Base-by-base conservation (phyloP, 2,888 invertebrate genomes). In the Oscheius sp. region DNA sequence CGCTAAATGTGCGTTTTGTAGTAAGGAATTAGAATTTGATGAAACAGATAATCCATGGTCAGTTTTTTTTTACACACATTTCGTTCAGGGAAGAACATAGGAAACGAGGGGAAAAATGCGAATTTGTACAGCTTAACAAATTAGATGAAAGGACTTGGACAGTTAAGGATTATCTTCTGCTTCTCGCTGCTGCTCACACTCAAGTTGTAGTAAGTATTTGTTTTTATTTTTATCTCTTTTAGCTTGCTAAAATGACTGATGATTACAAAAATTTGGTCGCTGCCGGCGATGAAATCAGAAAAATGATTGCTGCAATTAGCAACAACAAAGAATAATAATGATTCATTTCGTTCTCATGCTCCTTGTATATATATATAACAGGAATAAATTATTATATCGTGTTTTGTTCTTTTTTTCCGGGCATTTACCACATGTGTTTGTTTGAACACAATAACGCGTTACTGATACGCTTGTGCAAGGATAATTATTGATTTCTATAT, bases 11-110 rank as follows among this genome's bases (percentile, higher is more conserved):
- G 54, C 68, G 22, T 75, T 75, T 30, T 75, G 75, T 56, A n/a
- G 45, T 5, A 73, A 71, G 56, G 71, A 71, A n/a, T 57, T 75
- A 32, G 57, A 61, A 12, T 75, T 75, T 38, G 75, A 75, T 17
- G 44, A 64, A 20, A 67, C 67, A 36, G 75, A 75, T 30, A 71
- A 75, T 45, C 73, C 75, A 20, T 75, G 75, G 75, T 38, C 12
- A 9, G 62, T 61, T 6, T 30, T 22, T 28, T n/a, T 51, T 28
- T 8, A 24, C 14, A 24, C 24, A 22, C 17, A 44, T 44, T 14
- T 44, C 17, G 8, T 44, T 47, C 20, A 62, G 62, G 62, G 54
- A 50, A 14, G 75, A 75, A 45, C 75, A 75, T 51, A 41, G 20
- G 14, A 59, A 59, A 20, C 69, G 69, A 4, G 36, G 67, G 30